Evolutionary conservation across 1,140 invertebrate species (phyloP), one percentile per base, ranked within the genome.

Genomic region (Venturia canescens): DNA sequence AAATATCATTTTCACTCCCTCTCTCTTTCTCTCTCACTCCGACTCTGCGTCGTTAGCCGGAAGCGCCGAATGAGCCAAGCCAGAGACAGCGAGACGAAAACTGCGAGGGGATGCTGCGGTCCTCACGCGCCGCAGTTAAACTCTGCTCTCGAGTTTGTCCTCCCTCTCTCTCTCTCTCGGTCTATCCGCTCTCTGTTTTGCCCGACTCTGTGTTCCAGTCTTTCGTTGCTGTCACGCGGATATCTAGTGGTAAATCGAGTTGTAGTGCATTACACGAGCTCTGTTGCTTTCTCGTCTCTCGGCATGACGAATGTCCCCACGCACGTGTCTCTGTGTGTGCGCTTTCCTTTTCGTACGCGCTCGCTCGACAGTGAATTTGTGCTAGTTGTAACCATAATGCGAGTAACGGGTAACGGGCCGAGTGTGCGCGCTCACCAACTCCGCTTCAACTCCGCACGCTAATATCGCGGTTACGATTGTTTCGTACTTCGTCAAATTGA

Each of bases 1-100:
- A 75, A 75, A 75, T 75, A 75, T 75, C 53, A 75, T 75, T 75
- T 60, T 60, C 72, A 38, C 44, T 80, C 50, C 44, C 31, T 74
- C 53, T 80, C 48, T 38, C 21, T 60, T 13, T 60, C 21, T 75
- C 31, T 60, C 72, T 23, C 44, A 72, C 50, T 72, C 31, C 63
- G 29, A 72, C 48, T 38, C 21, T 60, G 6, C 38, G 21, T 34
- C 50, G 57, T 80, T 34, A 63, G 18, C 70, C 69, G 69, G 69
- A 34, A 75, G 29, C 29, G 11, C n/a, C 11, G 3, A 50, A 50
- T 50, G 48, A 50, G 11, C 7, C 31, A 50, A 50, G 48, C n/a
- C n/a, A 16, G 48, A 50, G 29, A 34, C 2, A 34, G 69, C 1
- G n/a, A 34, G 18, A 29, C 11, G 66, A 31, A 27, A 26, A 31